A percentile compares a stretch with the other conserved stretches of the same genome.
Conservation (phyloP, 2,888 invertebrate genomes). For the Heliconius sara region DNA sequence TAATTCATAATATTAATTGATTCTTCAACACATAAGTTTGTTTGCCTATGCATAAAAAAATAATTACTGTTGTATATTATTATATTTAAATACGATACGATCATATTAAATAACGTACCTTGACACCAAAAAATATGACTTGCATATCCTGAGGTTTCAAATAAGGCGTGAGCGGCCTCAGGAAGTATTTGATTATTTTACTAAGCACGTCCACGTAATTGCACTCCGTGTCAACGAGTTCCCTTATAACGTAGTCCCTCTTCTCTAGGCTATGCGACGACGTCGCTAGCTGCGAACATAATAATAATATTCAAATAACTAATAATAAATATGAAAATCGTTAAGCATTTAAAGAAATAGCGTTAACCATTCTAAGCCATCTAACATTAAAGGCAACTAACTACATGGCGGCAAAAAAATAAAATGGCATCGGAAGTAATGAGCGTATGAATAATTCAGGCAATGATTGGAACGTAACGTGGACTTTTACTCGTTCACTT, state of each 20-base stretch:
- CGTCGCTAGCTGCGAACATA: slow-evolving; percentile 74
- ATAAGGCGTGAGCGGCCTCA: slow-evolving; percentile 88
- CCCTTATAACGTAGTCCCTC: slow-evolving; percentile 95
- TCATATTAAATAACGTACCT: slow-evolving; percentile 79
- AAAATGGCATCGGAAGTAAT: slow-evolving; percentile 66
- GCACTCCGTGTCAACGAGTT: slow-evolving; percentile 97
- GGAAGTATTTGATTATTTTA: slow-evolving; percentile 91
- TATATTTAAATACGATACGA: slow-evolving; percentile 1
- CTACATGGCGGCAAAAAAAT: slow-evolving; percentile 58
- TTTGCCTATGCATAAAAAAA: background rate
- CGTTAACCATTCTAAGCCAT: slow-evolving; percentile 51
- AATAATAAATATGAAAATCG: background rate
- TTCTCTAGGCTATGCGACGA: slow-evolving; percentile 89
- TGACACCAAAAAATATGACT: slow-evolving; percentile 94
- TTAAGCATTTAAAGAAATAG: slow-evolving; percentile 36
- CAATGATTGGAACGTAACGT: slow-evolving; percentile 61
- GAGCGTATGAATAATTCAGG: slow-evolving; percentile 71
- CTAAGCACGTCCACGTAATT: slow-evolving; percentile 97
- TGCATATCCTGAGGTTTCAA: slow-evolving; percentile 90
- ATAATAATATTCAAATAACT: slow-evolving; percentile 35
- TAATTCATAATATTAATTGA: too few species aligned
- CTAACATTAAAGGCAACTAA: slow-evolving; percentile 52
- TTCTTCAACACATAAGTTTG: background rate
- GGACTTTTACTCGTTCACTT: slow-evolving; percentile 66
- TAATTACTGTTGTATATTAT: background rate